Conservation (phyloP, 1,140 invertebrate species). For the Heliconius eleuchia region DNA sequence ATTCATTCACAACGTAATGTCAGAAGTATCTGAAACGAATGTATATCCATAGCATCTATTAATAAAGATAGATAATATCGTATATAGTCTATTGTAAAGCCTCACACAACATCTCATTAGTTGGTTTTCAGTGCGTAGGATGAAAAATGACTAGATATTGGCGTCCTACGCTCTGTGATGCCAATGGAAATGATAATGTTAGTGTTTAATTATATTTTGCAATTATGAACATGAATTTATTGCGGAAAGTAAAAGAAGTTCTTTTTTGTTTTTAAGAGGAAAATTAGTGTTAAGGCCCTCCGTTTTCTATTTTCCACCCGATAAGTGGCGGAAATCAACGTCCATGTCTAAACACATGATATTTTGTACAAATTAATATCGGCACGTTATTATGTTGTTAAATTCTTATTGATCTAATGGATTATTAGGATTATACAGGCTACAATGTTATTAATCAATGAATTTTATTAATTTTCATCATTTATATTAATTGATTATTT, state of each 20-base stretch:
- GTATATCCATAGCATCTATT: neutral
- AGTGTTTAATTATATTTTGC: neutral
- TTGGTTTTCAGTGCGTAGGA: conserved; percentile 29
- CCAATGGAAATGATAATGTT: neutral
- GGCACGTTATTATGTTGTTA: neutral
- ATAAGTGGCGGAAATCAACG: too few relatives aligned
- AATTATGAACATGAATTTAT: neutral
- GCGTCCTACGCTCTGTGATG: conserved; percentile 18
- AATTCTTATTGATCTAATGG: neutral
- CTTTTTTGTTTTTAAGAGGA: too few relatives aligned
- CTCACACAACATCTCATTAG: conserved; percentile 26
- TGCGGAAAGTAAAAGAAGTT: neutral
- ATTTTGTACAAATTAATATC: too few relatives aligned
- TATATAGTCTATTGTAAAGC: conserved; percentile 12
- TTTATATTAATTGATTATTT: too few relatives aligned
- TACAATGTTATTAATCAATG: neutral
- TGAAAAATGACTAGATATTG: conserved; percentile 18
- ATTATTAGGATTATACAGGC: neutral
- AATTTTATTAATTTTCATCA: too few relatives aligned
- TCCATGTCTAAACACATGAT: too few relatives aligned
- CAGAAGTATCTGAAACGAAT: neutral
- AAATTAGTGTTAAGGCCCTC: neutral
- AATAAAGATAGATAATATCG: conserved; percentile 5
- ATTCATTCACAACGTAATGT: neutral
- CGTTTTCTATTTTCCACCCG: neutral